phyloP scores from a whole-genome alignment of 2,113 vertebrate species.

The Ancistrus triradiatus region DNA sequence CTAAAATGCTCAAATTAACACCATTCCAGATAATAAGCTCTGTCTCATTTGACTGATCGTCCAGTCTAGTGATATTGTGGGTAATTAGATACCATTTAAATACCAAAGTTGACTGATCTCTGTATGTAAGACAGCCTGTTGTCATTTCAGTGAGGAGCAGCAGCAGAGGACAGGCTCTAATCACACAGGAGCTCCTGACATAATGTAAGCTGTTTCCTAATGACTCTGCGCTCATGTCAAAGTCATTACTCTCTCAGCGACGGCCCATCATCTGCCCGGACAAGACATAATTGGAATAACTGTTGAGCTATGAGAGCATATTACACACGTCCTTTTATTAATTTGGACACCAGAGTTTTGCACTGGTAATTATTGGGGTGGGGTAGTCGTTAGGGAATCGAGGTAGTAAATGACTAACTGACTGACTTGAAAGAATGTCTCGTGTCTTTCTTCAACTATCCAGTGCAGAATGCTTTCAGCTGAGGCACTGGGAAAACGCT shows the following conservation, averaged over 20 bases:
- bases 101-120: conserved; percentile 53
- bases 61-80: conserved; percentile 44
- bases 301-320: conserved; percentile 77
- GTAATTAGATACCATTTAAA: conserved; percentile 56
- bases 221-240: conserved; percentile 70
- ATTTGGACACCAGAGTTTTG: conserved; percentile 71
- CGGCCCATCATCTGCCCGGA: conserved; percentile 65
- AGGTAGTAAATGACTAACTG: conserved; percentile 37
- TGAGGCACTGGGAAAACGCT: conserved; percentile 2
- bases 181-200: conserved; percentile 67
- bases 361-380: conserved; percentile 72
- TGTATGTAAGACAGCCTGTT: conserved; percentile 52
- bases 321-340: conserved; percentile 75
- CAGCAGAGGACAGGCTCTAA: conserved; percentile 71
- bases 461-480: neutral
- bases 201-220: conserved; percentile 75
- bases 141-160: conserved; percentile 72
- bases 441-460: neutral
- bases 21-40: conserved; percentile 35
- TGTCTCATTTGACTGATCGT: conserved; percentile 34
- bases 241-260: conserved; percentile 70
- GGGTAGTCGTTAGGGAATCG: conserved; percentile 38
- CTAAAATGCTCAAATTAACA: conserved; percentile 24
- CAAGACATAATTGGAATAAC: conserved; percentile 76
- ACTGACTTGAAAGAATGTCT: conserved; percentile 22